Evolutionary conservation across 2,113 vertebrate species (phyloP).

Genomic region (Aleadryas rufinucha): DNA sequence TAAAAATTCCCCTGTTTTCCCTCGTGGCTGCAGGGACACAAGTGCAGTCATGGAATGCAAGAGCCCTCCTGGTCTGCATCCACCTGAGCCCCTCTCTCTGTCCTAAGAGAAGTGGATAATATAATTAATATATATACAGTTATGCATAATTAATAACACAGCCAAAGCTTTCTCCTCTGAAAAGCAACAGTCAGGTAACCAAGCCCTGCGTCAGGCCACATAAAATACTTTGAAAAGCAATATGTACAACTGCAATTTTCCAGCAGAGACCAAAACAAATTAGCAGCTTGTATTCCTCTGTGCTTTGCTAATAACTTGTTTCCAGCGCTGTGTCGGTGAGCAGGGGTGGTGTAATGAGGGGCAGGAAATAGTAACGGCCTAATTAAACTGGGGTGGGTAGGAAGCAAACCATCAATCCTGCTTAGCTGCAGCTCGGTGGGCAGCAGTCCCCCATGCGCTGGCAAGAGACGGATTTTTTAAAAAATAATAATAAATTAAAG

Average conservation of each 20-base stretch:
- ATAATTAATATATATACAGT: not conserved
- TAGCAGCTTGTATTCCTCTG: conserved; percentile 4
- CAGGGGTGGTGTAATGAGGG: not conserved
- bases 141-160: not conserved
- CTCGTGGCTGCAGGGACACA: not conserved
- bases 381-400: conserved; percentile 9
- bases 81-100: not conserved
- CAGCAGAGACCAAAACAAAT: conserved; percentile 42
- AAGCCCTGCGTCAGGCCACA: not conserved
- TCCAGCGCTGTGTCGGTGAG: not conserved
- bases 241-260: not conserved
- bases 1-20: not conserved
- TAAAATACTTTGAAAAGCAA: not conserved
- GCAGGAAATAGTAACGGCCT: conserved; percentile 10
- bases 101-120: not conserved
- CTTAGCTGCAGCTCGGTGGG: not conserved
- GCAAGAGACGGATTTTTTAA: not conserved
- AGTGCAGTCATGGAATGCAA: not conserved
- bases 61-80: not conserved
- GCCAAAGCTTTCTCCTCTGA: not conserved
- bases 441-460: not conserved
- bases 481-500: not conserved
- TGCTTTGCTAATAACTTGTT: conserved; percentile 16
- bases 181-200: not conserved
- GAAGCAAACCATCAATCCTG: conserved; percentile 1